phyloP scores from a whole-genome alignment of 2,888 invertebrate species.

The Taphrorychus bicolor region DNA sequence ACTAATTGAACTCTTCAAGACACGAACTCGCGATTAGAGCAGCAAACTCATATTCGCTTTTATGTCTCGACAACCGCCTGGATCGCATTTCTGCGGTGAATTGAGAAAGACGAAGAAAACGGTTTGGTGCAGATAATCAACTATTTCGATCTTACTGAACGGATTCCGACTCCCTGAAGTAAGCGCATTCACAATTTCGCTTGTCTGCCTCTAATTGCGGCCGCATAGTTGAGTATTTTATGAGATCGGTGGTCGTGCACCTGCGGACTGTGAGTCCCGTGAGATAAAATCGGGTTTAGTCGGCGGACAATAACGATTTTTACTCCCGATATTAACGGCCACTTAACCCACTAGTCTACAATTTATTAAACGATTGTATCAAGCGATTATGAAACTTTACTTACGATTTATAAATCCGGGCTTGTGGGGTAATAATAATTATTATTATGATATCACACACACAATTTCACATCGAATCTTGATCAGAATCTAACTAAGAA shows the following conservation, averaged over 20 bases:
- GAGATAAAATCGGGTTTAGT: conserved; percentile 16
- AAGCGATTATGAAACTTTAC: neutral
- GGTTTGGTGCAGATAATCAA: conserved; percentile 13
- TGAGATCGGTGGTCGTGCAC: conserved; percentile 7
- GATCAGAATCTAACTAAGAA: neutral
- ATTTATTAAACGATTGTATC: neutral
- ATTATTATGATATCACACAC: neutral
- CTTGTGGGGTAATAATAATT: neutral
- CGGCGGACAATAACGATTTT: conserved; percentile 19
- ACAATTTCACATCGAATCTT: neutral
- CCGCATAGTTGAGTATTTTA: conserved; percentile 32
- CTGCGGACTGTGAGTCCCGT: conserved; percentile 16
- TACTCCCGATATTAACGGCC: conserved; percentile 11
- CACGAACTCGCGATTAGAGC: no score
- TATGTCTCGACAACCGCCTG: no score
- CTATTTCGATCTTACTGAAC: neutral
- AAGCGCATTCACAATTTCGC: conserved; percentile 17
- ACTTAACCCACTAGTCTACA: conserved; percentile 1
- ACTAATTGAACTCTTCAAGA: no score
- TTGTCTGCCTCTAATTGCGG: conserved; percentile 29
- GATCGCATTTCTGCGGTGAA: no score
- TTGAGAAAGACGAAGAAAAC: no score
- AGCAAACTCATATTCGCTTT: no score
- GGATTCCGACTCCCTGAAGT: conserved; percentile 9
- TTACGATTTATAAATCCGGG: neutral